Base-by-base conservation (phyloP, 2,888 invertebrate genomes). In the Polydrusus cervinus region DNA sequence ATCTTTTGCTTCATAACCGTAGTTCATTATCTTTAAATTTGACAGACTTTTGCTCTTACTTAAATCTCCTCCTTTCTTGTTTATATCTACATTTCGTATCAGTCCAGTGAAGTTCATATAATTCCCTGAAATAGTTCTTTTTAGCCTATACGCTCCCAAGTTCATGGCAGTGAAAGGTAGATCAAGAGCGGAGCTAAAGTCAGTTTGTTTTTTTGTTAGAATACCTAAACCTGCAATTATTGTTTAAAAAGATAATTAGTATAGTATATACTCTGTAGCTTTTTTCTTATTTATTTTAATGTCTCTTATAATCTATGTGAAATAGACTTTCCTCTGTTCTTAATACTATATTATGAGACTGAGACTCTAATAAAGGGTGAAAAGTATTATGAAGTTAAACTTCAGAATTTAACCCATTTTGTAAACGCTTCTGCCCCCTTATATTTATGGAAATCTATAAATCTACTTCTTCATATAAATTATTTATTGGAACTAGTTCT, bases 121-220 rank as follows among this genome's bases (percentile, higher is more conserved):
- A 18, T 75, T 76, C 25, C 78, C 78, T 78, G 78, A 78, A 71
- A 78, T 61, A 68, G 73, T 67, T 74, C 78, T 40, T 68, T 76
- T 78, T 74, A 78, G 67, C 74, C 78, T 76, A 76, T 76, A 78
- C 57, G 74, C 67, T 66, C 75, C 75, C 51, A 78, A 75, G 71
- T 78, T 75, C 75, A 73, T 73, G 40, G 64, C 72, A 43, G 75
- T 73, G 66, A 71, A 76, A 34, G 78, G 75, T 67, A 78, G 70
- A 25, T 66, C 68, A 62, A 71, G 71, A 67, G 40, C 66, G 34
- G 72, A 69, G 51, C 49, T 60, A 49, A 67, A 71, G 53, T 57
- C 49, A 71, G 43, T 67, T 47, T 64, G 74, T 71, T 70, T 74
- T 57, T 66, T 77, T 71, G 75, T 69, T 71, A 77, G 67, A 68